Base-by-base conservation (phyloP, 2,797 vertebrate species). In the Lateolabrax maculatus region DNA sequence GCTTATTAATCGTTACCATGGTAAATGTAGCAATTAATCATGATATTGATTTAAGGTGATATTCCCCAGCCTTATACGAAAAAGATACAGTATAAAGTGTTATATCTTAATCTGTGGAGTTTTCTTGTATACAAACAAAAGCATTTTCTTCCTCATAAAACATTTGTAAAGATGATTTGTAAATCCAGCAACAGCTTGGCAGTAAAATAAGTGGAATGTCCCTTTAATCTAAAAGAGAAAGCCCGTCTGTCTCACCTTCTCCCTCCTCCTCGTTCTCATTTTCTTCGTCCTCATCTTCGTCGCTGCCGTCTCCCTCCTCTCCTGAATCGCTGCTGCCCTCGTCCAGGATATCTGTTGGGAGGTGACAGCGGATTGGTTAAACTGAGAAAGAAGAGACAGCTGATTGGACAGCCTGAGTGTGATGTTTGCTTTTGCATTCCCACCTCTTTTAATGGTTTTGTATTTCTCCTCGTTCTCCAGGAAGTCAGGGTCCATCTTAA, bases 401-500 rank as follows among this genome's bases (percentile, higher is more conserved):
- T 57, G 31, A 77, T 51, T 72, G 58, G 62, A 64, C 21, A 15
- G 25, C 15, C 11, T 0, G 0, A n/a, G 19, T 48, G 6, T 6
- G 23, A 58, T 0, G 31, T 15, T 34, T 58, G 8, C 23, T 18
- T 3, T 18, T 3, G 0, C 4, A 2, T 13, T 55, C 95, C 84
- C 88, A 99, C 98, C 98, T 92, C 94, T 97, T 91, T 98, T 99
- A 82, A 99, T 96, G 11, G 90, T 89, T 92, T 97, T 99, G 90
- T 99, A 99, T 86, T 99, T 99, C 88, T 99, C 98, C 87, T 99
- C 98, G 10, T 99, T 99, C 80, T 98, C 97, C 93, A 96, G 91
- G 80, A 99, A 99, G 91, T 98, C 95, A 0, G 98, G 96, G 94
- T 99, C 98, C 97, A 99, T 84, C 95, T 99, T 99, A 93, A 99